These are phyloP conservation scores for Parthenolecanium corni DNA, from an alignment of 2,888 invertebrate species.

Conservation along the genomic window DNA sequence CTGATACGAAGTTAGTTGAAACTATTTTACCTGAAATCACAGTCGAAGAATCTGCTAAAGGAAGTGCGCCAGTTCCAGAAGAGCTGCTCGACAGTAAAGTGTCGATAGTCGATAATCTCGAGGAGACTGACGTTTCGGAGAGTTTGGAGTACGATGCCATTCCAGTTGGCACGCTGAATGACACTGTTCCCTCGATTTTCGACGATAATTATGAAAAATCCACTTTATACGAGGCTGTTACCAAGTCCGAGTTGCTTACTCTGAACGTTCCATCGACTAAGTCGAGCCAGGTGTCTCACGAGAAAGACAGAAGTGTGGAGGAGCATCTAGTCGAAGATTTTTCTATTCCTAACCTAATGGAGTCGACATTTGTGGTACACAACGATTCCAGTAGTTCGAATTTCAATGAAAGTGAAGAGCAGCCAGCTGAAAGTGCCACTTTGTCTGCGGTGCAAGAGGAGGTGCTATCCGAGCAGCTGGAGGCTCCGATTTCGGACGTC, in stretches of 20 bases:
- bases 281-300: background rate
- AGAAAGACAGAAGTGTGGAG: conserved; percentile 16
- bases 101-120: background rate
- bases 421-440: background rate
- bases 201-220: background rate
- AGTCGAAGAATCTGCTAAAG: background rate
- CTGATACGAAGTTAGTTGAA: background rate
- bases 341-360: conserved; percentile 3
- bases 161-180: background rate
- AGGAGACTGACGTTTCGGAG: conserved; percentile 21
- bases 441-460: background rate
- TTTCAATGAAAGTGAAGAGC: background rate
- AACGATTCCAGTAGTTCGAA: background rate
- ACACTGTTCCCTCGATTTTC: background rate
- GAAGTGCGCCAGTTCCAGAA: background rate
- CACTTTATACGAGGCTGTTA: background rate
- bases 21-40: background rate
- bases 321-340: conserved; percentile 20
- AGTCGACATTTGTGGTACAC: conserved; percentile 1
- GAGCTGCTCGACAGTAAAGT: too few relatives aligned
- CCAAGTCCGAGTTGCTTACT: background rate
- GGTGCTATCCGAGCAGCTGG: background rate
- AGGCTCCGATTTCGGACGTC: background rate
- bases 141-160: conserved; percentile 19
- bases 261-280: background rate